Evolutionary conservation across 2,113 vertebrate species (phyloP), one percentile per base, ranked within the genome.

Genomic region (Heteronetta atricapilla): DNA sequence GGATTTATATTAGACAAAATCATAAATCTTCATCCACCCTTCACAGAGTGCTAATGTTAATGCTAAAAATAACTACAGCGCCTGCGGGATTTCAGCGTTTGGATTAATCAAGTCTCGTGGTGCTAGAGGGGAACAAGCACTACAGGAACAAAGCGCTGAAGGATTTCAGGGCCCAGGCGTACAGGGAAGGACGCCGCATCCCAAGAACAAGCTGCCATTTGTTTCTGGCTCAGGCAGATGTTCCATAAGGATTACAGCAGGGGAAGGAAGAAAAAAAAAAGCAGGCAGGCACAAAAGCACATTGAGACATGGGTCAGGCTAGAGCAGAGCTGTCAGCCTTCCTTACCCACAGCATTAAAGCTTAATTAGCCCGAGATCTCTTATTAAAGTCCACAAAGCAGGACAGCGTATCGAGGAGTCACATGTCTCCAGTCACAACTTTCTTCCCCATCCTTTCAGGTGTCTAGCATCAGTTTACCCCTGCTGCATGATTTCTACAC

Each of bases 51-150:
- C 40, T 66, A 86, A 94, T 15, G 21, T 77, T 81, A 90, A 95
- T 80, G 74, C 90, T 96, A 97, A 98, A 97, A 97, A 97, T 97
- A 97, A 95, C 80, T 55, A 40, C 50, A 87, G 77, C 4, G 73
- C 80, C 50, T 75, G 59, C 0, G 26, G 78, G 84, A 94, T 68
- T 88, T 91, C 82, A 87, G 46, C 52, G 2, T 94, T 94, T 89
- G 88, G 92, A 96, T 95, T 96, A 97, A 97, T 97, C 89, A 91
- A 94, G 73, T 29, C 94, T 80, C 76, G 53, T 0, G 3, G 86
- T 78, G 68, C 77, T 89, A 66, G 46, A 40, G 59, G 53, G 56
- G 53, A 48, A 7, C 6, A 69, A 89, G 72, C 52, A 70, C 53
- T 73, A 76, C 69, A 90, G 89, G 78, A 97, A 96, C 78, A 94